Base-by-base conservation (phyloP, 2,113 vertebrate species). In the Phainopepla nitens region DNA sequence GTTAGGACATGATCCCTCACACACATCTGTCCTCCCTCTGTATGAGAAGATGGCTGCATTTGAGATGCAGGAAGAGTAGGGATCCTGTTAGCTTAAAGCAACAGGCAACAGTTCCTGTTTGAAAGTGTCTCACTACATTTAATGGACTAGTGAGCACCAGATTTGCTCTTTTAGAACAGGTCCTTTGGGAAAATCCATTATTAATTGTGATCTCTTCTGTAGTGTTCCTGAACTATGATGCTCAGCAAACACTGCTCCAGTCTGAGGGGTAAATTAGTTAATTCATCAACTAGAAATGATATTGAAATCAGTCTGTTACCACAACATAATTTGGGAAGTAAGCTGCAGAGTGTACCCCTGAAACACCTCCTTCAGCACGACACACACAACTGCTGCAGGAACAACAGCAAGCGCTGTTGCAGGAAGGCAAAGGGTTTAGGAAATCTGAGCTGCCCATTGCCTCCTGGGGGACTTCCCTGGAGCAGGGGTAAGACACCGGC, bases 161-260 rank as follows among this genome's bases (percentile, higher is more conserved):
- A 92, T 78, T 87, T 94, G 76, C 86, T 93, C 94, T 95, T 94
- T 92, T 71, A 94, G 94, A 96, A 93, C 72, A 80, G 47, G 20
- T 87, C 80, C 51, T 78, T 81, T 76, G 85, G 82, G 93, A 78
- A 82, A 89, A 93, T 89, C 53, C 80, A 92, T 93, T 93, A 86
- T 84, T 94, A 94, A 93, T 93, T 84, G 49, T 79, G 49, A 68
- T 92, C 69, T 89, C 49, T 82, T 81, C 86, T 71, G 57, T 57
- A 92, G 69, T 42, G 69, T 69, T 80, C 87, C 69, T 1, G 0
- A 93, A 82, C 90, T 93, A 22, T 33, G 51, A 92, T 61, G 76
- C 45, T 93, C 76, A 84, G 57, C 72, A 89, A 86, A 83, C 57
- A 65, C 23, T 20, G 31, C 50, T 61, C n/a, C 33, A 53, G 22